These are phyloP conservation scores for Phthorimaea operculella DNA, from an alignment of 1,140 invertebrate species.

Conservation along the genomic window DNA sequence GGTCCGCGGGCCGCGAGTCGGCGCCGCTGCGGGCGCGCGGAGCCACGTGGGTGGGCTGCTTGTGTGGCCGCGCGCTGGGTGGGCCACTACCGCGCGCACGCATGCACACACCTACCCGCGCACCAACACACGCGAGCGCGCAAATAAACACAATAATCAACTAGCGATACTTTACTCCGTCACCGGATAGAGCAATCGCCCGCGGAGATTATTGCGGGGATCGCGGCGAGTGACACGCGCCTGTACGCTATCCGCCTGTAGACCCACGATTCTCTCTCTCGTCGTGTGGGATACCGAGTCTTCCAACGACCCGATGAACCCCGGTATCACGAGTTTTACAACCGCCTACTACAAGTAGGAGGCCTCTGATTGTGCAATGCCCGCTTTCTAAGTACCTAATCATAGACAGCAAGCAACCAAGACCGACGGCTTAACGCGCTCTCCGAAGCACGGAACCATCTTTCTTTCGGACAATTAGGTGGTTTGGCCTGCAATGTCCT, in stretches of 20 bases:
- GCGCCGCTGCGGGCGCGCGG: conserved; percentile 31
- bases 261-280: too few relatives aligned
- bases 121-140: conserved; percentile 50
- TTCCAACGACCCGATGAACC: too few relatives aligned
- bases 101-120: conserved; percentile 43
- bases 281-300: too few relatives aligned
- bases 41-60: conserved; percentile 59
- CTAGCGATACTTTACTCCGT: conserved; percentile 64
- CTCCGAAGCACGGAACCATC: too few relatives aligned
- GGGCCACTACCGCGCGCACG: conserved; percentile 48
- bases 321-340: too few relatives aligned
- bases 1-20: conserved; percentile 37
- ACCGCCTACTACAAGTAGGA: too few relatives aligned
- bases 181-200: conserved; percentile 61
- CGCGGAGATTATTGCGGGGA: conserved; percentile 45
- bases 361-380: too few relatives aligned
- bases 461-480: too few relatives aligned
- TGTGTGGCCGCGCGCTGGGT: conserved; percentile 64
- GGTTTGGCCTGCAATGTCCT: too few relatives aligned
- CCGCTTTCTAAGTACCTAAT: too few relatives aligned
- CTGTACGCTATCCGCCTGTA: conserved; percentile 6
- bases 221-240: conserved; percentile 41
- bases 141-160: conserved; percentile 66
- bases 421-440: too few relatives aligned
- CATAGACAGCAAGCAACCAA: too few relatives aligned